Conservation (phyloP, 2,113 vertebrate genomes). For the Toxostoma redivivum region DNA sequence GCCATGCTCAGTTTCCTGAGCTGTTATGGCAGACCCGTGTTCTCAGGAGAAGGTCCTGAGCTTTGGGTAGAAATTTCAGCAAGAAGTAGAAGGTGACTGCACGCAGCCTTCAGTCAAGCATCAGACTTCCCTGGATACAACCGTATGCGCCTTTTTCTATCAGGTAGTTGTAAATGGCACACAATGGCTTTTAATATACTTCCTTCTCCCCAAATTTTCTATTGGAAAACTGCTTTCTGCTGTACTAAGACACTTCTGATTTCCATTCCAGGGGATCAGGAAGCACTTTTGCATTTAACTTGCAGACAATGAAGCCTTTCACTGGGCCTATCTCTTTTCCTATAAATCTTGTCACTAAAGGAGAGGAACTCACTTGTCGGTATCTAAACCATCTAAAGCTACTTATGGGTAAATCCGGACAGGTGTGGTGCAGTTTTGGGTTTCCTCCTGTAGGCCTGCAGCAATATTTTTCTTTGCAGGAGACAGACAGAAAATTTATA, state of each 20-base stretch:
- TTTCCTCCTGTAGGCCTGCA: slow-evolving; percentile 20
- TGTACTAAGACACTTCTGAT: not conserved
- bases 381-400: slow-evolving; percentile 25
- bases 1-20: not conserved
- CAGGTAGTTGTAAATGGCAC: not conserved
- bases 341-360: slow-evolving; percentile 34
- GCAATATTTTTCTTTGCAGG: not conserved
- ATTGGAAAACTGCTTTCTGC: not conserved
- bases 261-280: not conserved
- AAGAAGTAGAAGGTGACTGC: not conserved
- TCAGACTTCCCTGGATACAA: not conserved
- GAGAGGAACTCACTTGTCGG: not conserved
- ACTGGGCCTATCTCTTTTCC: not conserved
- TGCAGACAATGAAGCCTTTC: slow-evolving; percentile 1
- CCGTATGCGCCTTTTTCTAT: not conserved
- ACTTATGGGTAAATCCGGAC: not conserved
- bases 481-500: slow-evolving; percentile 33
- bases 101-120: not conserved
- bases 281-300: not conserved
- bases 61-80: not conserved
- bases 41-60: not conserved
- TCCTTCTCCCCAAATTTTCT: not conserved
- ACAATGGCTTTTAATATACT: not conserved
- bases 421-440: not conserved
- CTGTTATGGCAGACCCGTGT: not conserved